Base-by-base conservation (phyloP, 1,140 invertebrate species). In the Pogonognathellus flavescens region DNA sequence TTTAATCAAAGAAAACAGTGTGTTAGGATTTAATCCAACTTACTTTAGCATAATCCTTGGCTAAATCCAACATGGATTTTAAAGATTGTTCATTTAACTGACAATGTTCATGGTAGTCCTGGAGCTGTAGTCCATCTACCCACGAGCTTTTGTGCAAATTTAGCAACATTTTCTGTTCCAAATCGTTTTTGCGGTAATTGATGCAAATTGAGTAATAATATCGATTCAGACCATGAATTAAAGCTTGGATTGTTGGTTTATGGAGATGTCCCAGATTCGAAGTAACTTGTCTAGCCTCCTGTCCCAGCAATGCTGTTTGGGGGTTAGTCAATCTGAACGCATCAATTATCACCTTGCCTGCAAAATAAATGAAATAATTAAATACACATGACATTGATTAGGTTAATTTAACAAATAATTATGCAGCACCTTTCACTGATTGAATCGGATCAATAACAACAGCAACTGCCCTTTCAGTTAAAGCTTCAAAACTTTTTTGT, bases 161-260 rank as follows among this genome's bases (percentile, higher is more conserved):
- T n/a, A 76, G n/a, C 16, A 76, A 31, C 70, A 76, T 76, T 50
- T 76, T 76, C 70, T 76, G 70, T 20, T 76, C 70, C 31, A 76
- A 18, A 13, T 76, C 70, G 49, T 76, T 76, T 76, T 76, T 76
- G 41, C 70, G 41, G 41, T 76, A 76, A 14, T 76, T 76, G 16
- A 76, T 76, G n/a, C 70, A 49, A n/a, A 76, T 76, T 5, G 70
- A 76, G n/a, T 76, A 76, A 4, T 76, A 76, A n/a, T 49, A 76
- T 76, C 70, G 70, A 76, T 76, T 76, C 8, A 76, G 70, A 14
- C 70, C 70, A 76, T 76, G 70, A 9, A 76, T 76, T 2, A 76
- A n/a, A 7, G 70, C 70, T 76, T 76, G 70, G 6, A 76, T 76
- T 1, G 31, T 76, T 7, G 70, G 70, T n/a, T 76, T 76, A 8